Percentiles rank a stretch among this genome's conserved stretches.
These are phyloP conservation scores for Clarias platycephalus DNA, from an alignment of 2,797 vertebrate species.

Conservation along the genomic window DNA sequence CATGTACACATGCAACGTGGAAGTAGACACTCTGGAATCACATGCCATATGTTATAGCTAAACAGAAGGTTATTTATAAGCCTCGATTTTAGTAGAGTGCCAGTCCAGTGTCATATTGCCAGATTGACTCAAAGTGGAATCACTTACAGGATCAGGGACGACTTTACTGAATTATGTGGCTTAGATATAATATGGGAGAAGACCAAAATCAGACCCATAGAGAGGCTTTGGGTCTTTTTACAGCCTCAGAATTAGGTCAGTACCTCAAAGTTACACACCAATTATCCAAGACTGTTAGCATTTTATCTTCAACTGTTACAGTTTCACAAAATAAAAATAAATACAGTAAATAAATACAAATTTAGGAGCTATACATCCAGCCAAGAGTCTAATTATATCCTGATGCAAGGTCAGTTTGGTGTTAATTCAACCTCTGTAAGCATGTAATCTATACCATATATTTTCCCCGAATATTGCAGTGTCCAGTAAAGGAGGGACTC, in stretches of 20 bases:
- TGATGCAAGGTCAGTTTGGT: background rate
- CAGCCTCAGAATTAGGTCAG: constrained; percentile 42
- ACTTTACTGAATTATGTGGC: constrained; percentile 13
- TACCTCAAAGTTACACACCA: constrained; percentile 39
- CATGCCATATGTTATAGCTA: constrained; percentile 7
- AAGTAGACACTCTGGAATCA: background rate
- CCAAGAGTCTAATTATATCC: background rate
- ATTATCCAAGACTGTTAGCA: constrained; percentile 18
- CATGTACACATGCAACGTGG: background rate
- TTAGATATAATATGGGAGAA: constrained; percentile 5
- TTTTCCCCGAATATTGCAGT: background rate
- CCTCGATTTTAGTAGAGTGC: background rate
- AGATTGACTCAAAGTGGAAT: constrained; percentile 12
- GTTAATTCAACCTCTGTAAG: background rate
- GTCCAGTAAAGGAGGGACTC: background rate
- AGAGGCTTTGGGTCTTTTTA: constrained; percentile 31
- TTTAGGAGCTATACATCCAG: background rate
- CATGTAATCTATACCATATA: background rate
- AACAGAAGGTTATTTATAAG: constrained; percentile 5
- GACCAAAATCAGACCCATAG: constrained; percentile 1
- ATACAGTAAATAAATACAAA: too few species aligned
- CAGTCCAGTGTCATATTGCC: background rate
- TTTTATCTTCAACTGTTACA: background rate
- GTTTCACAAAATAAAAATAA: background rate
- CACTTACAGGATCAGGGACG: constrained; percentile 9